Conservation (phyloP, 1,140 invertebrate genomes). For the Cyclargus thomasi region DNA sequence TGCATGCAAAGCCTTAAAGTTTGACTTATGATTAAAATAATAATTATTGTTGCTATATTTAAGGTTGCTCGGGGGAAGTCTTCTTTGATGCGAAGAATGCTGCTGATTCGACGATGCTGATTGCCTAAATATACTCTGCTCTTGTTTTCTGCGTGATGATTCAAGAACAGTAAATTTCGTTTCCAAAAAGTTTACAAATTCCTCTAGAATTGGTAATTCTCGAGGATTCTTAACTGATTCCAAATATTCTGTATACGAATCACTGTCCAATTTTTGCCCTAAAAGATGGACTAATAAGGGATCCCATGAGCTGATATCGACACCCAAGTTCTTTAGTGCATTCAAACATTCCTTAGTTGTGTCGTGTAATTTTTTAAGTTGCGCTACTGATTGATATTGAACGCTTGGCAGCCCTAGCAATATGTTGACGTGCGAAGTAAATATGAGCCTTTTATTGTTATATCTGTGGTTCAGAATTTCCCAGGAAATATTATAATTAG, state of each 20-base stretch:
- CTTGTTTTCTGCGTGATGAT: no score
- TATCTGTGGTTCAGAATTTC: conserved; percentile 20
- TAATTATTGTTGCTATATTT: no score
- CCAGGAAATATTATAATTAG: conserved; percentile 22
- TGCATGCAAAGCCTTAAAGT: not conserved
- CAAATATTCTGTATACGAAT: conserved; percentile 20
- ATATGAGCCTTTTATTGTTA: not conserved
- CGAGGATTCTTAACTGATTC: conserved; percentile 15
- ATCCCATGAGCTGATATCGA: conserved; percentile 17
- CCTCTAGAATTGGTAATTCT: conserved; percentile 18
- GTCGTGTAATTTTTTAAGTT: conserved; percentile 17
- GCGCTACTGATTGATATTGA: no score
- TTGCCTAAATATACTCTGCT: no score
- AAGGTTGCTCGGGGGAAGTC: no score
- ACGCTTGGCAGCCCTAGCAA: no score
- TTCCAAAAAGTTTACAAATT: conserved; percentile 22
- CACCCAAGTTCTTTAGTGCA: conserved; percentile 14
- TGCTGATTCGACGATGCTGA: no score
- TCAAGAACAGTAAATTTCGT: conserved; percentile 17
- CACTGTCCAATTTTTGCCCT: conserved; percentile 20
- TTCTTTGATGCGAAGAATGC: no score
- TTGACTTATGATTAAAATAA: not conserved
- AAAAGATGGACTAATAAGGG: conserved; percentile 18
- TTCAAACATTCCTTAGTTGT: conserved; percentile 2
- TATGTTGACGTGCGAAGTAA: no score